Percentiles rank a stretch among this genome's conserved stretches.
Evolutionary conservation across 2,113 vertebrate genomes (phyloP).

Genomic region (Plestiodon gilberti): DNA sequence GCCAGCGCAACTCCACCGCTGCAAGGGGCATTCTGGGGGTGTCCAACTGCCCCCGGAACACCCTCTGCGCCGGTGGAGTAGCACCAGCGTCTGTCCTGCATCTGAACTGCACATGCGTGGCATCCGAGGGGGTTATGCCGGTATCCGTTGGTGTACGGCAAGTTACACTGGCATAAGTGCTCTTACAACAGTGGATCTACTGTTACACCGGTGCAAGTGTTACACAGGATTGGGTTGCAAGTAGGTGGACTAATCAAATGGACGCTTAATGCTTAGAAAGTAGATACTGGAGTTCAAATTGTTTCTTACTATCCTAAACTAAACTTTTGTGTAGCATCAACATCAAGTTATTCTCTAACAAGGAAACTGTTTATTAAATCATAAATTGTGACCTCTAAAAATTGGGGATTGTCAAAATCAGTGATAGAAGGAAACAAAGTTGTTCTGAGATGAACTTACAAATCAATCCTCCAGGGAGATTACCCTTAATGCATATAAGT

Average conservation of each 20-base stretch:
- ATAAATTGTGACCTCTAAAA: background rate
- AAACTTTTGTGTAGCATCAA: background rate
- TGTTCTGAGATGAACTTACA: background rate
- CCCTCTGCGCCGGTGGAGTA: no score
- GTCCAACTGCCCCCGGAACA: no score
- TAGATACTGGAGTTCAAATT: background rate
- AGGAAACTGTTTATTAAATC: background rate
- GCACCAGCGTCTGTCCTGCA: no score
- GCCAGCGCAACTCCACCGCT: no score
- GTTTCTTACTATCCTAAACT: background rate
- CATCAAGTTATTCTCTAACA: background rate
- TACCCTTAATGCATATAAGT: background rate
- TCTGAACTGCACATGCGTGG: no score
- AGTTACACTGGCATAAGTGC: no score
- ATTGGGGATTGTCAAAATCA: background rate
- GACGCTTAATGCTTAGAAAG: background rate
- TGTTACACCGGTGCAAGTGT: no score
- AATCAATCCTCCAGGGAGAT: background rate
- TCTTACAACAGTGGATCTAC: no score
- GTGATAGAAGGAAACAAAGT: background rate
- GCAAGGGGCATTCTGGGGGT: no score
- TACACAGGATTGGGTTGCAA: no score
- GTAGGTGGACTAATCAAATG: background rate
- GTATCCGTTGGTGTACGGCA: no score
- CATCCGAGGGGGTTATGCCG: no score